Evolutionary conservation across 2,797 vertebrate species (phyloP).

Genomic region (Sebastes jordani): DNA sequence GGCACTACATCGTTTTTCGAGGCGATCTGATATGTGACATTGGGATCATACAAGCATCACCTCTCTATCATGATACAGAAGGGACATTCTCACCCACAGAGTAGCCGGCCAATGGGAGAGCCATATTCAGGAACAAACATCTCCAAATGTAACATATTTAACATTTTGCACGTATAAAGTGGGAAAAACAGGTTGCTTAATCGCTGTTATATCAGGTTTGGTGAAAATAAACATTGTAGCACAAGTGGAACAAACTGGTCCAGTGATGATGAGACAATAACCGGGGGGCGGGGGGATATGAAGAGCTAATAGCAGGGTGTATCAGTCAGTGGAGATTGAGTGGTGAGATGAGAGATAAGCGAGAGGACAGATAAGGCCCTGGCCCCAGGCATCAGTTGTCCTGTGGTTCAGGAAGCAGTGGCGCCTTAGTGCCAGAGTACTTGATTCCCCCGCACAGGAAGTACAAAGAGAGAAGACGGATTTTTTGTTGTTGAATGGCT

Average conservation of each 20-base stretch:
- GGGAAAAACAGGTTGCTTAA: slow-evolving; percentile 22
- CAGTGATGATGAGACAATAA: slow-evolving; percentile 35
- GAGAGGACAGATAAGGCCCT: slow-evolving; percentile 68
- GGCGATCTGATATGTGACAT: slow-evolving; percentile 56
- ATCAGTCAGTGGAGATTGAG: slow-evolving; percentile 73
- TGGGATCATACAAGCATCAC: slow-evolving; percentile 38
- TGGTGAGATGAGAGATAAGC: slow-evolving; percentile 71
- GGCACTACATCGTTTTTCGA: slow-evolving; percentile 27
- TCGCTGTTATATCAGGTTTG: slow-evolving; percentile 14
- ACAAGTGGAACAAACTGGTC: slow-evolving; percentile 37
- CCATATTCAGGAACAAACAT: slow-evolving; percentile 2
- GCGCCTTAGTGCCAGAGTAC: slow-evolving; percentile 24
- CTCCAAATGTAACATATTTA: background rate
- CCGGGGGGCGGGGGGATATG: slow-evolving; percentile 1
- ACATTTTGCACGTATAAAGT: background rate
- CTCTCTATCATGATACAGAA: slow-evolving; percentile 26
- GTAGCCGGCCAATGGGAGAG: background rate
- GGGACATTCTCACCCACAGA: background rate
- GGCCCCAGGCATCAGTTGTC: slow-evolving; percentile 47
- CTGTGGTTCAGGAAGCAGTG: slow-evolving; percentile 63
- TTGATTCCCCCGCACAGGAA: slow-evolving; percentile 41
- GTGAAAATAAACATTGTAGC: slow-evolving; percentile 49
- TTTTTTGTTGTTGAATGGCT: background rate
- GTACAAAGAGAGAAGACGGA: slow-evolving; percentile 20
- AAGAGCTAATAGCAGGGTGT: slow-evolving; percentile 78